Conservation (phyloP, 2,888 invertebrate genomes). For the Tachystola acroxantha region DNA sequence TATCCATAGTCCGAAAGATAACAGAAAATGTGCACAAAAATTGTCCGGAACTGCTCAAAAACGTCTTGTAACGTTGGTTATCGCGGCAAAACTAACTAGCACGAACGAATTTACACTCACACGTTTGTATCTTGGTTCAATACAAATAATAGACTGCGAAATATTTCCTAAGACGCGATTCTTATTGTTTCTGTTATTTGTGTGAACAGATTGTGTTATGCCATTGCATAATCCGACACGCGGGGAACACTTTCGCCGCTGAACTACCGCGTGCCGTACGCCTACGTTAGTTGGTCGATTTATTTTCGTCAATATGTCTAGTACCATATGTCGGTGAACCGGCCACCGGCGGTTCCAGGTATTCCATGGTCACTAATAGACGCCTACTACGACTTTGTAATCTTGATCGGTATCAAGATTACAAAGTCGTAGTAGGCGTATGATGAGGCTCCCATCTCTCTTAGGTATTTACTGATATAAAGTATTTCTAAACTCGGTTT, state of each 20-base stretch:
- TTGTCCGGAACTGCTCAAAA: slow-evolving; percentile 11
- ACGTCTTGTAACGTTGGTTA: slow-evolving; percentile 58
- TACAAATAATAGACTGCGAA: slow-evolving; percentile 50
- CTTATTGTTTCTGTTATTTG: slow-evolving; percentile 32
- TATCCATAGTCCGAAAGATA: not conserved
- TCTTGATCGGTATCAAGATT: not conserved
- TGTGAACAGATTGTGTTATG: slow-evolving; percentile 34
- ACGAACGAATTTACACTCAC: slow-evolving; percentile 37
- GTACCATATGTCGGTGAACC: slow-evolving; percentile 3
- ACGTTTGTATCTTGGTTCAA: slow-evolving; percentile 40
- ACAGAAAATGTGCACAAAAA: not conserved
- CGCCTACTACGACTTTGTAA: not conserved
- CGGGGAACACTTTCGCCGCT: slow-evolving; percentile 41
- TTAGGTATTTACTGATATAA: no score
- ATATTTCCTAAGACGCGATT: slow-evolving; percentile 52
- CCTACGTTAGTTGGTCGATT: slow-evolving; percentile 42
- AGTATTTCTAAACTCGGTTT: no score
- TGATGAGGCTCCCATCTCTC: no score
- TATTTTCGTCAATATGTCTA: slow-evolving; percentile 44
- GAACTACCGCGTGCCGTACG: slow-evolving; percentile 43
- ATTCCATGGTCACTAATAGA: slow-evolving; percentile 1
- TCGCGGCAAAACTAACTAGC: slow-evolving; percentile 53
- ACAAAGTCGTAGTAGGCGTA: no score
- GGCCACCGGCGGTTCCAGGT: not conserved
- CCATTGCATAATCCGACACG: slow-evolving; percentile 47